These are phyloP conservation scores for Sus scrofa DNA, from an alignment of 2,113 vertebrate genomes.

Conservation along the genomic window DNA sequence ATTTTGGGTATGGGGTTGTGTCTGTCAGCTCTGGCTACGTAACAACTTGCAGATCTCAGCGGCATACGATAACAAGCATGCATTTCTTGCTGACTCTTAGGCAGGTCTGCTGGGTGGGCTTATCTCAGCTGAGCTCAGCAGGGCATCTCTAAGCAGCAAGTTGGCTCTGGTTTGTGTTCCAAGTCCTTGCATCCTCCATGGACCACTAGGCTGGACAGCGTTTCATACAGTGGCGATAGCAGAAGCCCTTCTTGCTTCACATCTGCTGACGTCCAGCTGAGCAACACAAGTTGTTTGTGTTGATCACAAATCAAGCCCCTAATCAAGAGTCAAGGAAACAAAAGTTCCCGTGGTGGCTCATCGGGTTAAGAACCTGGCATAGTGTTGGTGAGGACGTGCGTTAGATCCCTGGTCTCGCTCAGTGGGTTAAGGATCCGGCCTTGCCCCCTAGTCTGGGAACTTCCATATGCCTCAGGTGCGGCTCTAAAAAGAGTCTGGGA, in stretches of 20 bases:
- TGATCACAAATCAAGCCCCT: background rate
- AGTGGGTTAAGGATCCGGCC: too few relatives aligned
- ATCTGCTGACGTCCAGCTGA: background rate
- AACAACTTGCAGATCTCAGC: background rate
- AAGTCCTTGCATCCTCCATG: background rate
- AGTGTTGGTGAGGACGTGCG: too few relatives aligned
- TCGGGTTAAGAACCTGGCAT: too few relatives aligned
- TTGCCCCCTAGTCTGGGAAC: too few relatives aligned
- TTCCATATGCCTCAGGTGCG: too few relatives aligned
- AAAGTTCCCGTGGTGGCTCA: too few relatives aligned
- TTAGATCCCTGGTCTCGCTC: too few relatives aligned
- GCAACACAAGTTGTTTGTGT: background rate
- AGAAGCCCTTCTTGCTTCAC: background rate
- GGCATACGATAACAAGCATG: too few relatives aligned
- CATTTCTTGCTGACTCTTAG: background rate
- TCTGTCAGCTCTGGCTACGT: background rate
- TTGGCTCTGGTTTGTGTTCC: background rate
- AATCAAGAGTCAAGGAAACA: background rate
- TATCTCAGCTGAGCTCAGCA: background rate
- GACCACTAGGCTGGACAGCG: background rate
- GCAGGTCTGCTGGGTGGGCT: background rate
- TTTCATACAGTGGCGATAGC: background rate
- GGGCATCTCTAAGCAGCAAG: background rate
- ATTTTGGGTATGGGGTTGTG: background rate
- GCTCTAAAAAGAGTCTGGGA: background rate